These are phyloP conservation scores for Formica exsecta DNA, from an alignment of 1,140 invertebrate species.

Conservation along the genomic window DNA sequence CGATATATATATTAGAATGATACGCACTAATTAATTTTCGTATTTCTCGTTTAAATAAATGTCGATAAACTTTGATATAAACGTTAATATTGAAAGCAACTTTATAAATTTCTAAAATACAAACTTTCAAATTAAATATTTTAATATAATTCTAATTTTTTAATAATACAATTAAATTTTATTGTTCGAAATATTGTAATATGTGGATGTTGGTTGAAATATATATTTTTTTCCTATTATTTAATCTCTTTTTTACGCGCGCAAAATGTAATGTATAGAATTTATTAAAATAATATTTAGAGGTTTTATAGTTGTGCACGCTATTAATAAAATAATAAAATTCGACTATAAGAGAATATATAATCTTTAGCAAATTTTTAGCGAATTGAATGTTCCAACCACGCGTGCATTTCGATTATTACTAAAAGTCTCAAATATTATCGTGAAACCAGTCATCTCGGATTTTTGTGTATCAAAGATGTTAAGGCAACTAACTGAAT, in stretches of 20 bases:
- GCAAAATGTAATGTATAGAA: not conserved
- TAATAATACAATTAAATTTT: not conserved
- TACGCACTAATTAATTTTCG: not conserved
- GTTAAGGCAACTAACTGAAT: slow-evolving; percentile 35
- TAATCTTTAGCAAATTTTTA: no score
- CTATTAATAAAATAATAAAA: not conserved
- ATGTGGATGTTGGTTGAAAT: not conserved
- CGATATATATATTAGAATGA: not conserved
- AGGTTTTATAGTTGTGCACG: not conserved
- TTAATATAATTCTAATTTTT: not conserved
- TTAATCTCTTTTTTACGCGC: not conserved
- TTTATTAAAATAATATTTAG: not conserved
- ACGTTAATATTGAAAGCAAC: not conserved
- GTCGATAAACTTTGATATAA: not conserved
- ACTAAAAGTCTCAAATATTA: slow-evolving; percentile 39
- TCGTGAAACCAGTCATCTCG: not conserved
- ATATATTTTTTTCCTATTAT: not conserved
- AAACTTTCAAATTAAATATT: slow-evolving; percentile 5
- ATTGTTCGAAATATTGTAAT: not conserved
- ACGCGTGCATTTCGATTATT: not conserved
- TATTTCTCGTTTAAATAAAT: not conserved
- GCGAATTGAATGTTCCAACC: not conserved
- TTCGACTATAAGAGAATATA: no score
- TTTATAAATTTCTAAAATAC: not conserved
- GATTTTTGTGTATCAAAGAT: slow-evolving; percentile 11